Evolutionary conservation across 2,797 vertebrate genomes (phyloP).

Genomic region (Harpagifer antarcticus): DNA sequence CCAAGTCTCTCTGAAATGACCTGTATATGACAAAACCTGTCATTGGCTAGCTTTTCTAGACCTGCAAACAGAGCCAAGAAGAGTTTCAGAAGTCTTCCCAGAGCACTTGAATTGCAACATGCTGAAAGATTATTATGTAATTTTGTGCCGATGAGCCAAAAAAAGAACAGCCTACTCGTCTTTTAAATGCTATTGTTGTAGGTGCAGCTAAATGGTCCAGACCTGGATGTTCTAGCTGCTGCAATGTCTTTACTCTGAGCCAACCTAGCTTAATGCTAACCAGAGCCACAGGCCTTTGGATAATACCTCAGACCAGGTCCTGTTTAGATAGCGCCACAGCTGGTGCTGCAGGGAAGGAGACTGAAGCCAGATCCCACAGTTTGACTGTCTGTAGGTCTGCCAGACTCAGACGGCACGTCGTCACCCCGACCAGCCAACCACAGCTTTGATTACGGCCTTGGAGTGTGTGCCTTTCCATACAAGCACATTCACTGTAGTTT

Average conservation of each 20-base stretch:
- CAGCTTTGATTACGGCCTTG: conserved; percentile 76
- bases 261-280: conserved; percentile 54
- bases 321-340: conserved; percentile 65
- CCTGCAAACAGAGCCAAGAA: too few relatives aligned
- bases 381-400: conserved; percentile 48
- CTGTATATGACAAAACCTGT: too few relatives aligned
- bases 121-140: too few relatives aligned
- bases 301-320: conserved; percentile 59
- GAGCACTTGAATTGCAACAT: too few relatives aligned
- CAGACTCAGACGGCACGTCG: conserved; percentile 58
- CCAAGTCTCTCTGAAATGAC: too few relatives aligned
- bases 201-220: conserved; percentile 18
- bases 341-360: conserved; percentile 39
- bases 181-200: not conserved
- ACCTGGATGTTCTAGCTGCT: conserved; percentile 34
- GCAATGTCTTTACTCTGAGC: conserved; percentile 12
- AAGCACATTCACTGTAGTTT: not conserved
- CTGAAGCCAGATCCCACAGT: conserved; percentile 52
- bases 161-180: too few relatives aligned
- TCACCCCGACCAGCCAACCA: conserved; percentile 63
- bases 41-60: too few relatives aligned
- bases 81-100: too few relatives aligned
- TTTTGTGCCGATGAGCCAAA: too few relatives aligned
- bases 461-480: conserved; percentile 19
- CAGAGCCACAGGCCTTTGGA: conserved; percentile 52